A percentile compares a stretch with the other conserved stretches of the same genome.
Evolutionary conservation across 2,888 invertebrate genomes (phyloP).

Genomic region (Orthosia gothica): DNA sequence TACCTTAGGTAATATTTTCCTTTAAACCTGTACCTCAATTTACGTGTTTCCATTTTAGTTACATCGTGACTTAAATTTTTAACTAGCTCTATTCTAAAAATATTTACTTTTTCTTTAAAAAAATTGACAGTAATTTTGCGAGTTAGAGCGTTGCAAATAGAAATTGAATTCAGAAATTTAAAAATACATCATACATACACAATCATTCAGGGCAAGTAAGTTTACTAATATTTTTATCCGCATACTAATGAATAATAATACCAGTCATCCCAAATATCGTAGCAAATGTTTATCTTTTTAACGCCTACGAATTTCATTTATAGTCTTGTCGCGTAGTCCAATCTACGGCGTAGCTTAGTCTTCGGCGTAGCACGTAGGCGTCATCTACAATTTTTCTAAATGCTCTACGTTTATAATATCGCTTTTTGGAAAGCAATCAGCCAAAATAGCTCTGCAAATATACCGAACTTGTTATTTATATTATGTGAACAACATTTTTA

Average conservation of each 20-base stretch:
- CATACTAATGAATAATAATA: not conserved
- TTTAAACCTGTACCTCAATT: not conserved
- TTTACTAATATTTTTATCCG: not conserved
- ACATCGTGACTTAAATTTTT: not conserved
- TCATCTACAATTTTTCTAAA: conserved; percentile 23
- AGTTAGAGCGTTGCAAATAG: too few relatives aligned
- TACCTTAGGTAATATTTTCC: not conserved
- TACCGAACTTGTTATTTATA: conserved; percentile 1
- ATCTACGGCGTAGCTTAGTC: conserved; percentile 46
- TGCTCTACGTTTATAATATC: conserved; percentile 3
- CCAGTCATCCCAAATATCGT: conserved; percentile 10
- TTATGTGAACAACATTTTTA: not conserved
- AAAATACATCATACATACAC: not conserved
- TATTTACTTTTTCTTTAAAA: not conserved
- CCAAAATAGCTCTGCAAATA: conserved; percentile 8
- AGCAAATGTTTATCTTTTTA: conserved; percentile 19
- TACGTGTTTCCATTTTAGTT: conserved; percentile 17
- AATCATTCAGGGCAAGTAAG: not conserved
- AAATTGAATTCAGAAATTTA: not conserved
- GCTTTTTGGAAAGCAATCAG: conserved; percentile 29
- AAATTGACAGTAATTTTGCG: not conserved
- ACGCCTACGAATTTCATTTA: conserved; percentile 18
- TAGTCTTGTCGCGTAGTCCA: conserved; percentile 33
- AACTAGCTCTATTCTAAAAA: not conserved
- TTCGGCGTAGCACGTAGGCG: conserved; percentile 37